Percentiles rank a stretch among this genome's conserved stretches.
Conservation (phyloP, 2,888 invertebrate species). For the Rutpela maculata region DNA sequence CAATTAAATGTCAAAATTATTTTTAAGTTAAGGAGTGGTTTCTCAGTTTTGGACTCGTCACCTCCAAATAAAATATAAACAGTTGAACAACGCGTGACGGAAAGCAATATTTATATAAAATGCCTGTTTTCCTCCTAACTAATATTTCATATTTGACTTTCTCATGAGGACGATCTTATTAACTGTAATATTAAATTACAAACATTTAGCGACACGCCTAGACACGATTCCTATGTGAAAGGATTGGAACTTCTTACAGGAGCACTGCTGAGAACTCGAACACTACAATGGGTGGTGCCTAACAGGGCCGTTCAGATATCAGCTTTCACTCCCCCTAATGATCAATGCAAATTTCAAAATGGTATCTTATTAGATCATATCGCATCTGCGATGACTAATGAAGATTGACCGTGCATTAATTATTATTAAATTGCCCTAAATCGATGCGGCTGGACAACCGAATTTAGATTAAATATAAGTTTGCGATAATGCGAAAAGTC, state of each 20-base stretch:
- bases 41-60: too few relatives aligned
- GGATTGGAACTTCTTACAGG: constrained; percentile 46
- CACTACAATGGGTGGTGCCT: constrained; percentile 52
- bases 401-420: constrained; percentile 4
- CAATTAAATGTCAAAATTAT: too few relatives aligned
- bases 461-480: neutral
- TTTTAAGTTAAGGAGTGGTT: too few relatives aligned
- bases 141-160: constrained; percentile 35
- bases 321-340: constrained; percentile 47
- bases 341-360: constrained; percentile 48
- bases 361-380: constrained; percentile 30
- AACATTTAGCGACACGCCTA: constrained; percentile 53
- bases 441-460: neutral
- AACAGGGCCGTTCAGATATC: constrained; percentile 48
- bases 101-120: neutral
- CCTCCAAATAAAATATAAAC: too few relatives aligned
- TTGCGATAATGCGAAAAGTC: too few relatives aligned
- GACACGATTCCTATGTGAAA: constrained; percentile 55
- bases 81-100: too few relatives aligned
- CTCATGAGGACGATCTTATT: constrained; percentile 44
- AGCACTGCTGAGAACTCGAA: constrained; percentile 47
- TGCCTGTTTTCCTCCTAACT: neutral
- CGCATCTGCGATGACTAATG: neutral
- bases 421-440: neutral
- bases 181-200: constrained; percentile 41